Evolutionary conservation across 2,888 invertebrate species (phyloP), one percentile per base, ranked within the genome.

Genomic region (Eugnorisma glareosa): DNA sequence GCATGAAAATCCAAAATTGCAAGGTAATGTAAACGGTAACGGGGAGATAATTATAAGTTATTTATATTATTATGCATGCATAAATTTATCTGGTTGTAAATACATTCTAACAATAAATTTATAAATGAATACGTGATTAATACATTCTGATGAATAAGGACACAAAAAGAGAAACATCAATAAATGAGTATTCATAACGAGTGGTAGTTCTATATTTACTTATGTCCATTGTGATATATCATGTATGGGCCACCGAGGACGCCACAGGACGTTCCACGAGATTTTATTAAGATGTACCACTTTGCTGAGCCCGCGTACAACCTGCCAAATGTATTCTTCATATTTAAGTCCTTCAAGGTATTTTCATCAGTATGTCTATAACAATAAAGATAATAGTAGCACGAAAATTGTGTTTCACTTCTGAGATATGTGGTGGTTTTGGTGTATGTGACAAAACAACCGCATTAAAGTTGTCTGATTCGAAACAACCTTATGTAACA

Each of bases 281-380:
- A 89, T 92, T 92, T 92, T 94, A 93, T 93, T 94, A 91, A 93
- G 93, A 93, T 87, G 88, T 89, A 83, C 85, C 89, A 91, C 92
- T 86, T 89, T 82, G 76, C 79, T 73, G 86, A 82, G 73, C 87
- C 80, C 81, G 87, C 85, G 85, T 89, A 89, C 88, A 89, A 86
- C 85, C 85, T 85, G 82, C 82, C 83, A 84, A 81, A 84, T 80
- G 68, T 81, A 80, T 81, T 77, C 21, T 45, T 78, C 35, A 54
- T 67, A n/a, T 40, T n/a, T 67, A 40, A 68, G 28, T 31, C 21
- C n/a, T 37, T 10, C 45, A 81, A 73, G 81, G 78, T 28, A 84
- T 79, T 82, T 28, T 69, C 51, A 72, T 61, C 88, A 67, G 71
- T 88, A 89, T 83, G 43, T 0, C 61, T 45, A 45, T 10, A n/a